These are phyloP conservation scores for Cyprinodon tularosa DNA, from an alignment of 2,113 vertebrate genomes.

Conservation along the genomic window DNA sequence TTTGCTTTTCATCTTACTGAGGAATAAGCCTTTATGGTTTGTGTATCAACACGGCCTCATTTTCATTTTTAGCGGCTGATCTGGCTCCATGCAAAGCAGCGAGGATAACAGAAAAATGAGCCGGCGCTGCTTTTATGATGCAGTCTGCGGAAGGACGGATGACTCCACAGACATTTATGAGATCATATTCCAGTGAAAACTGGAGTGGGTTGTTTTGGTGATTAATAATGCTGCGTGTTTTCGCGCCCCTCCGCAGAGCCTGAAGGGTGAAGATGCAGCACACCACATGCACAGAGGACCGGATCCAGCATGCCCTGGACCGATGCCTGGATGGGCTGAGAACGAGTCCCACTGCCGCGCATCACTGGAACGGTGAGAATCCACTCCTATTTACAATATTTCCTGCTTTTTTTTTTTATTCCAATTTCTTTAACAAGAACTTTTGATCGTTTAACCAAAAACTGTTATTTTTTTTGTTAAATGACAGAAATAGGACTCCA, in stretches of 20 bases:
- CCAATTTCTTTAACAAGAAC: no score
- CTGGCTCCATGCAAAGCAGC: constrained; percentile 66
- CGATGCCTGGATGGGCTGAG: constrained; percentile 91
- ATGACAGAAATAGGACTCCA: no score
- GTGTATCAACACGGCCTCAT: constrained; percentile 35
- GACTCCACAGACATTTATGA: not conserved
- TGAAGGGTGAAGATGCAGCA: constrained; percentile 92
- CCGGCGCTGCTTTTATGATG: not conserved
- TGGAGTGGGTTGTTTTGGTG: not conserved
- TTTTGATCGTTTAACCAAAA: no score
- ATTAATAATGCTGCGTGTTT: not conserved
- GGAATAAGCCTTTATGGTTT: constrained; percentile 19
- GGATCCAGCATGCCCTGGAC: constrained; percentile 95
- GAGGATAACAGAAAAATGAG: constrained; percentile 30
- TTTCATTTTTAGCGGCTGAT: constrained; percentile 57
- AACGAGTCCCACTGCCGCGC: constrained; percentile 73
- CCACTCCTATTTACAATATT: not conserved
- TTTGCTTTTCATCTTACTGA: constrained; percentile 18
- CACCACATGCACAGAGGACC: constrained; percentile 97
- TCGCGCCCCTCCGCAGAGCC: constrained; percentile 71
- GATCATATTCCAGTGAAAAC: constrained; percentile 35
- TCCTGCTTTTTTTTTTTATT: no score
- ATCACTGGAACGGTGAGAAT: constrained; percentile 90
- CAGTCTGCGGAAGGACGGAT: not conserved
- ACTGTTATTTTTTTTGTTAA: no score